A percentile compares a stretch with the other conserved stretches of the same genome.
Evolutionary conservation across 1,140 invertebrate genomes (phyloP).

Genomic region (Bursaphelenchus mucronatus): DNA sequence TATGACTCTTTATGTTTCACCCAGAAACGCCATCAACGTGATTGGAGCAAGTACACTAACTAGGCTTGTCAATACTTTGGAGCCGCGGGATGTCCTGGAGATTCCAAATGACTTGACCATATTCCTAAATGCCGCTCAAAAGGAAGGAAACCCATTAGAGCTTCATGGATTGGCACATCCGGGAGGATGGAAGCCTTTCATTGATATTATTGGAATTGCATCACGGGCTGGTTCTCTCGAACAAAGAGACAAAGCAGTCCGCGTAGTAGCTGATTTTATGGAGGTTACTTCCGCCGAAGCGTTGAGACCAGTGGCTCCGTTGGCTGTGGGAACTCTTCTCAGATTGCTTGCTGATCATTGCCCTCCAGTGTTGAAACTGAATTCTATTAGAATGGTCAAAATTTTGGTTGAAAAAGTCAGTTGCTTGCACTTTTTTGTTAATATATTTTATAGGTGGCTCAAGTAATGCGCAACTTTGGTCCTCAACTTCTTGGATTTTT

Average conservation of each 20-base stretch:
- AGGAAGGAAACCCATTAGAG: background rate
- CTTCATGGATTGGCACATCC: conserved; percentile 10
- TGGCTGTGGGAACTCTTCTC: conserved; percentile 8
- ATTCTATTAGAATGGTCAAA: background rate
- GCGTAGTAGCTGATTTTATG: conserved; percentile 12
- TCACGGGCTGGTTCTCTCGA: conserved; percentile 9
- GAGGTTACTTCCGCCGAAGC: background rate
- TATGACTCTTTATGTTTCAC: conserved; percentile 10
- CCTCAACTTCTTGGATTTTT: conserved; percentile 13
- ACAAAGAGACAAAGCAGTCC: conserved; percentile 7
- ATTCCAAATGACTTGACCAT: conserved; percentile 6
- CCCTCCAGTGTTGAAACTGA: conserved; percentile 6
- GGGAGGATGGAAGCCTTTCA: conserved; percentile 13
- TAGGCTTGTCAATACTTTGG: background rate
- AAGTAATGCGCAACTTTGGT: conserved; percentile 3
- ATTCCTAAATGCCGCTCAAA: background rate
- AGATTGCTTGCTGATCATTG: conserved; percentile 21
- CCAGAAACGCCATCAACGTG: background rate
- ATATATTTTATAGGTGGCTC: conserved; percentile 5
- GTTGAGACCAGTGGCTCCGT: conserved; percentile 1
- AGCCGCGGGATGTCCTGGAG: conserved; percentile 1
- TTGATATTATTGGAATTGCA: conserved; percentile 2
- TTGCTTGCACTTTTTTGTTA: background rate
- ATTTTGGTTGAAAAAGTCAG: conserved; percentile 14
- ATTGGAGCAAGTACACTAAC: background rate